A percentile compares a stretch with the other conserved stretches of the same genome.
Evolutionary conservation across 2,888 invertebrate genomes (phyloP).

Genomic region (Agrochola circellaris): DNA sequence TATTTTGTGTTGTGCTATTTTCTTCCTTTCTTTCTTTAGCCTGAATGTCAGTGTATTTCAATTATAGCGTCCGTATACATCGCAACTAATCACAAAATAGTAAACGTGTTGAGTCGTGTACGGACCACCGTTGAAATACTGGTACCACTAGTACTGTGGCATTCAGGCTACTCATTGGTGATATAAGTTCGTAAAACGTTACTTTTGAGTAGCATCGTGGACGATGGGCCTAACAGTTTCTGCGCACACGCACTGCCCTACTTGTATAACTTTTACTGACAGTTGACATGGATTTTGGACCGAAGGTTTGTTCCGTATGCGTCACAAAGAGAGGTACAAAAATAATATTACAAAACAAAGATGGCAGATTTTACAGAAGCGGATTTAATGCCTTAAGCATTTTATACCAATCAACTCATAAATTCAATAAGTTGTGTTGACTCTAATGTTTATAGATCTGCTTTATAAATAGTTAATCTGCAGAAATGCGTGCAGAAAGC

Average conservation of each 20-base stretch:
- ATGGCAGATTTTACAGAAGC: background rate
- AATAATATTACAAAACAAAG: constrained; percentile 7
- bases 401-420: background rate
- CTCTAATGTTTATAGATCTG: too few species aligned
- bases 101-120: too few species aligned
- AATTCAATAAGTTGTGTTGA: background rate
- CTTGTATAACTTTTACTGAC: constrained; percentile 59
- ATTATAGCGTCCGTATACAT: too few species aligned
- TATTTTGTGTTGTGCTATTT: too few species aligned
- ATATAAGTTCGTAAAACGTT: background rate
- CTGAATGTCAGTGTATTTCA: too few species aligned
- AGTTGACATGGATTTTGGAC: constrained; percentile 26
- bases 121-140: background rate
- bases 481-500: too few species aligned
- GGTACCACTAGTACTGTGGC: background rate
- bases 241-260: constrained; percentile 60
- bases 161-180: background rate
- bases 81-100: too few species aligned
- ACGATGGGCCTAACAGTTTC: constrained; percentile 25
- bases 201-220: background rate
- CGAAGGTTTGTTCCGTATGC: constrained; percentile 40
- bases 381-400: background rate
- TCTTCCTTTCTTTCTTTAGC: too few species aligned
- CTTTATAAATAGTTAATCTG: too few species aligned
- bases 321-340: background rate